Conservation (phyloP, 2,888 invertebrate genomes). For the Caenorhabditis sp. region DNA sequence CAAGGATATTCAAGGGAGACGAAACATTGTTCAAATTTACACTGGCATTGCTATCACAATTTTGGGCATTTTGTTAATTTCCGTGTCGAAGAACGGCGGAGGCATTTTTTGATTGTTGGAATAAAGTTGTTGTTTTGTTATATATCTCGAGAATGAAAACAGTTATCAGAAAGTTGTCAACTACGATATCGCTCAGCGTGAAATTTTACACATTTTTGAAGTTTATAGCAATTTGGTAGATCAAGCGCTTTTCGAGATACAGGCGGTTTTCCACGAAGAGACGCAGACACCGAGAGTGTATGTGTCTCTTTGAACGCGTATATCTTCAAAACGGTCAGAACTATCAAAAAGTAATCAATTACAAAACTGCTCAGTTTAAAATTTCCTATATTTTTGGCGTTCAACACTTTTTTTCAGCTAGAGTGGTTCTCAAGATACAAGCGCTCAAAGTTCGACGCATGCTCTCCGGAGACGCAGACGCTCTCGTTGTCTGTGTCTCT, state of each 20-base stretch:
- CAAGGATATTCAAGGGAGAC: conserved; percentile 72
- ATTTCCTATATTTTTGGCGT: background rate
- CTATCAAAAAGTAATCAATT: conserved; percentile 14
- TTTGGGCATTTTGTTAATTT: conserved; percentile 67
- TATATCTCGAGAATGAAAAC: background rate
- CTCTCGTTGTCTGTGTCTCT: too few species aligned
- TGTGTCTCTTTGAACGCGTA: background rate
- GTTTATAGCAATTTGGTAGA: background rate
- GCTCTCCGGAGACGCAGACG: too few species aligned
- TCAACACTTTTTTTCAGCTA: background rate
- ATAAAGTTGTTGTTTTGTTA: background rate
- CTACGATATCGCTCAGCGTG: background rate
- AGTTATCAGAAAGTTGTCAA: background rate
- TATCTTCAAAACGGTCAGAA: background rate
- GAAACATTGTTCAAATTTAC: conserved; percentile 60
- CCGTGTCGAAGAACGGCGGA: conserved; percentile 67
- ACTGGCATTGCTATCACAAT: conserved; percentile 67
- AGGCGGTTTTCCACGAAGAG: too few species aligned
- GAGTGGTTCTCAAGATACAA: too few species aligned
- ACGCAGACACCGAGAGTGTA: too few species aligned
- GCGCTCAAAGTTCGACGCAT: too few species aligned
- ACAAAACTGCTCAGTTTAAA: conserved; percentile 2
- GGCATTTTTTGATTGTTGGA: background rate
- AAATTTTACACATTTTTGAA: background rate
- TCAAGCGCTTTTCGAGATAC: background rate